Percentiles rank a stretch among this genome's conserved stretches.
Conservation (phyloP, 2,888 invertebrate species). For the Agonum fuliginosum region DNA sequence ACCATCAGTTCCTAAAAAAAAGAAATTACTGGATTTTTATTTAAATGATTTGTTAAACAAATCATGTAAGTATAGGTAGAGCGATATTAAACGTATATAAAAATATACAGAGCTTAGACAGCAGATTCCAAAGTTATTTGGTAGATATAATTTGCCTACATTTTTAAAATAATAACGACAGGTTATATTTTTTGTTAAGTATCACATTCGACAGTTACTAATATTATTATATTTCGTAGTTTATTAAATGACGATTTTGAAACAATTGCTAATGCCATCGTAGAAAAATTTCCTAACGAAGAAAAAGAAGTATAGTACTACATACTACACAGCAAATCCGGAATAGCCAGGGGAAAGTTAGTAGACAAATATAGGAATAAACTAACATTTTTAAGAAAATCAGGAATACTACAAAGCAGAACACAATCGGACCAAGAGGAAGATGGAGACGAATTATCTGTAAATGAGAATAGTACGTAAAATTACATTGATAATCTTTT, state of each 20-base stretch:
- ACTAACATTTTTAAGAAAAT: conserved; percentile 32
- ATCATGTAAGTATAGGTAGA: not conserved
- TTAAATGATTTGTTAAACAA: not conserved
- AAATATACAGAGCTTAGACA: not conserved
- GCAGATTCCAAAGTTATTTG: not conserved
- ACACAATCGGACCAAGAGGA: not conserved
- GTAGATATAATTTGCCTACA: not conserved
- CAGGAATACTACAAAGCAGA: conserved; percentile 13
- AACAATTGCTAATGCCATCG: not conserved
- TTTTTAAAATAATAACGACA: not conserved
- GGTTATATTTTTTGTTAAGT: not conserved
- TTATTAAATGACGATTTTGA: not conserved
- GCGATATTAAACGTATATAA: not conserved
- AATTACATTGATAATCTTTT: not conserved
- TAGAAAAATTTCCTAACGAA: not conserved
- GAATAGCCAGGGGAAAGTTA: conserved; percentile 49
- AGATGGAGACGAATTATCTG: not conserved
- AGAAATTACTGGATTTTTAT: not conserved
- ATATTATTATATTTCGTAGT: not conserved
- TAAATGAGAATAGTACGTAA: not conserved
- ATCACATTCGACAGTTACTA: not conserved
- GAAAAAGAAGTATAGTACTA: not conserved
- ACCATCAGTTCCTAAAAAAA: not conserved
- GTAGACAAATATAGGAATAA: conserved; percentile 54
- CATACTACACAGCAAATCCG: conserved; percentile 20